Conservation (phyloP, 1,140 invertebrate genomes). For the Aleiodes sp. region DNA sequence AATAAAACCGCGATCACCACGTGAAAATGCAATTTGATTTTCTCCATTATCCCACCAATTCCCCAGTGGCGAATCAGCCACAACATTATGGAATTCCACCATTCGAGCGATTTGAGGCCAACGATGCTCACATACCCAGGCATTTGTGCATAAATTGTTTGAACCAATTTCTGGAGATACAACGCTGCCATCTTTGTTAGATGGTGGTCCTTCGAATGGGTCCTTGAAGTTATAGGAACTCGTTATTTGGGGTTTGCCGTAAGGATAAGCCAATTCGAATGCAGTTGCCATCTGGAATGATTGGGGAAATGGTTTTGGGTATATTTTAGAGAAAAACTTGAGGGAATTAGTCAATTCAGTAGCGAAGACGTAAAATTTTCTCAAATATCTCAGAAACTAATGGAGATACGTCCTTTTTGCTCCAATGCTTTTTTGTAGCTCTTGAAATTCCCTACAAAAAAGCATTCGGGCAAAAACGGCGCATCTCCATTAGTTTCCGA, state of each 20-base stretch:
- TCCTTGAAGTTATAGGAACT: constrained; percentile 73
- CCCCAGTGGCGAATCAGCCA: constrained; percentile 63
- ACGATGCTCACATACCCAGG: constrained; percentile 88
- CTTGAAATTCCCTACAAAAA: not conserved
- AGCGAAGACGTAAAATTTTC: no score
- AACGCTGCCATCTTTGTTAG: constrained; percentile 68
- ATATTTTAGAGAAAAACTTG: no score
- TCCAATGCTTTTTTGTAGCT: no score
- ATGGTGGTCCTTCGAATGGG: constrained; percentile 64
- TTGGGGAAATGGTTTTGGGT: no score
- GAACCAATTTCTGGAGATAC: constrained; percentile 71
- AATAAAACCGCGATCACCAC: constrained; percentile 75
- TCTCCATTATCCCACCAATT: constrained; percentile 79
- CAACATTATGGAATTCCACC: constrained; percentile 77
- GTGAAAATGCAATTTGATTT: constrained; percentile 79
- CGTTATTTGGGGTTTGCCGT: constrained; percentile 79
- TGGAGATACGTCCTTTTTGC: no score
- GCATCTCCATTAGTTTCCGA: no score
- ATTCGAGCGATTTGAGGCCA: constrained; percentile 82
- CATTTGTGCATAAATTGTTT: constrained; percentile 75
- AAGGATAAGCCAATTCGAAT: constrained; percentile 82
- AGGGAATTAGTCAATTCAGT: no score
- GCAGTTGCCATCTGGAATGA: constrained; percentile 81
- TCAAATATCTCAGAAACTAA: no score
- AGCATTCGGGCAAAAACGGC: no score